A percentile compares a stretch with the other conserved stretches of the same genome.
These are phyloP conservation scores for Acanthurus tractus DNA, from an alignment of 2,797 vertebrate genomes.

Conservation along the genomic window DNA sequence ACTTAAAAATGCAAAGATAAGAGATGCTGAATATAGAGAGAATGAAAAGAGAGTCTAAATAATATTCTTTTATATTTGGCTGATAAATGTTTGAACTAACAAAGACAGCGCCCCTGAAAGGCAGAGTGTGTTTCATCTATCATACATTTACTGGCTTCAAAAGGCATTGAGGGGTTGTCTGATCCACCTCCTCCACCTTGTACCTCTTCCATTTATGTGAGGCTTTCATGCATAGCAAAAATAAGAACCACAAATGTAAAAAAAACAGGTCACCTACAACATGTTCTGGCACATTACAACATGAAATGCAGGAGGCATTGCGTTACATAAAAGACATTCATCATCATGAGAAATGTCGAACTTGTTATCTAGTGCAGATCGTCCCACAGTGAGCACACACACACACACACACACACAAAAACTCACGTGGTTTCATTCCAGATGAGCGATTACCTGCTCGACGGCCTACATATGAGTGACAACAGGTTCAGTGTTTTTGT, in stretches of 20 bases:
- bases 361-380: slow-evolving; percentile 9
- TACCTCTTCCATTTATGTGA: neutral
- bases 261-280: neutral
- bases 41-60: neutral
- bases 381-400: slow-evolving; percentile 21
- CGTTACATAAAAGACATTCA: slow-evolving; percentile 36
- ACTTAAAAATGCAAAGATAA: slow-evolving; percentile 4
- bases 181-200: neutral
- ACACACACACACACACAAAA: slow-evolving; percentile 5
- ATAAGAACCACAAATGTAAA: neutral
- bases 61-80: slow-evolving; percentile 4
- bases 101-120: slow-evolving; percentile 1
- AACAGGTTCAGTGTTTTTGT: slow-evolving; percentile 31
- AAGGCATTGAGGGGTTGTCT: neutral
- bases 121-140: neutral
- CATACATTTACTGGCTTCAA: slow-evolving; percentile 23
- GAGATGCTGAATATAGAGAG: neutral
- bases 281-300: too few relatives aligned
- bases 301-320: neutral
- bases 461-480: slow-evolving; percentile 17
- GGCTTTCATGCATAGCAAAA: neutral
- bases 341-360: slow-evolving; percentile 32
- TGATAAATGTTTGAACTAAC: neutral
- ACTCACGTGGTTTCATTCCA: slow-evolving; percentile 9
- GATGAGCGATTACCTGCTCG: slow-evolving; percentile 37